phyloP scores from a whole-genome alignment of 2,888 invertebrate species.

The Spodoptera exigua region DNA sequence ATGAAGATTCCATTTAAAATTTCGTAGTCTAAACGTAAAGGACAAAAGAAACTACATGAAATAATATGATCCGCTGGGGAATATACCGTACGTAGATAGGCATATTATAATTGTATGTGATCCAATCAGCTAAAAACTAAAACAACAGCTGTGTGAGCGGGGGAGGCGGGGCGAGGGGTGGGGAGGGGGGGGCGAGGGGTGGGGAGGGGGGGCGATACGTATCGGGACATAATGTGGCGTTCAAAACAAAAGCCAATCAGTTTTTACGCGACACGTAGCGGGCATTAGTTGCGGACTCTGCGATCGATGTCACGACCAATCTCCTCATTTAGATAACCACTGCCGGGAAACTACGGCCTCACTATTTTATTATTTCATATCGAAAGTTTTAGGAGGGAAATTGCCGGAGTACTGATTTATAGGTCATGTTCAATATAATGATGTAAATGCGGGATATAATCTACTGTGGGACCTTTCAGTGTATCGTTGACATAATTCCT shows the following conservation, averaged over 20 bases:
- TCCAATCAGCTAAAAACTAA: conserved; percentile 22
- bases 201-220: conserved; percentile 14
- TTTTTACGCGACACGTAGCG: conserved; percentile 38
- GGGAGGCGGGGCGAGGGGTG: background rate
- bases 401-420: too few relatives aligned
- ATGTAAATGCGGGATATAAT: too few relatives aligned
- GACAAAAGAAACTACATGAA: too few relatives aligned
- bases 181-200: background rate
- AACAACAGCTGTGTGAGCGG: conserved; percentile 6
- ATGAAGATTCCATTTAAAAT: too few relatives aligned
- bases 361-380: too few relatives aligned
- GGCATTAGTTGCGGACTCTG: conserved; percentile 10
- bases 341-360: background rate
- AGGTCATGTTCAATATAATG: too few relatives aligned
- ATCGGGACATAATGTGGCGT: conserved; percentile 18
- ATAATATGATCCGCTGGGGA: too few relatives aligned
- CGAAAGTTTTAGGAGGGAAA: too few relatives aligned
- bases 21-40: too few relatives aligned
- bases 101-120: background rate
- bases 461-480: too few relatives aligned
- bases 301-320: conserved; percentile 18
- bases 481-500: too few relatives aligned
- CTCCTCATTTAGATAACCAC: conserved; percentile 27
- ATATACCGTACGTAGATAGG: too few relatives aligned
- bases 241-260: conserved; percentile 49